A percentile compares a stretch with the other conserved stretches of the same genome.
phyloP scores from a whole-genome alignment of 2,797 vertebrate genomes.

The Cetoscarus ocellatus region DNA sequence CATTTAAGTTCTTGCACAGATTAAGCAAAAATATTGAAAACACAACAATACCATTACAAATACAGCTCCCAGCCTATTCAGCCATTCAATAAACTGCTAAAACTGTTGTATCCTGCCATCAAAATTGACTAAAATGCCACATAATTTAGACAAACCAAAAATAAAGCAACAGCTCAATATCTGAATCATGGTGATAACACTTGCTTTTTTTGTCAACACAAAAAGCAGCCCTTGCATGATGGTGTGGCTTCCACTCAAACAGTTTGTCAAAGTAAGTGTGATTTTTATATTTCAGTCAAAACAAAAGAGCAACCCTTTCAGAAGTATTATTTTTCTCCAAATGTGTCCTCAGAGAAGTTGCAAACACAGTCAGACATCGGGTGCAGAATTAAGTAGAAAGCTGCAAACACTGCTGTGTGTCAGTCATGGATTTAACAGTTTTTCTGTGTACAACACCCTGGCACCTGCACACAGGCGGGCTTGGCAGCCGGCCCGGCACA shows the following conservation, averaged over 20 bases:
- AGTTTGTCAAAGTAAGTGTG: neutral
- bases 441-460: constrained; percentile 37
- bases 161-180: neutral
- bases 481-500: constrained; percentile 49
- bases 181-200: neutral
- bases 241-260: too few relatives aligned
- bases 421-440: constrained; percentile 35
- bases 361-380: constrained; percentile 11
- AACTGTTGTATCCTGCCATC: too few relatives aligned
- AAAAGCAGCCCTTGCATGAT: neutral
- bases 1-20: too few relatives aligned
- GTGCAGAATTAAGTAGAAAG: constrained; percentile 15
- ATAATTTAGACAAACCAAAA: too few relatives aligned
- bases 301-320: neutral
- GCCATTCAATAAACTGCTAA: too few relatives aligned
- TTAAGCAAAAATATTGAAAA: too few relatives aligned
- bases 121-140: too few relatives aligned
- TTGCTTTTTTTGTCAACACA: neutral
- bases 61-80: too few relatives aligned
- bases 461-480: constrained; percentile 58
- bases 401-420: constrained; percentile 34
- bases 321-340: neutral
- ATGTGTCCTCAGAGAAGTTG: neutral
- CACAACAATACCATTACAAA: too few relatives aligned
- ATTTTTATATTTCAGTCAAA: neutral